Evolutionary conservation across 2,888 invertebrate species (phyloP).

Genomic region (Itoplectis maculator): DNA sequence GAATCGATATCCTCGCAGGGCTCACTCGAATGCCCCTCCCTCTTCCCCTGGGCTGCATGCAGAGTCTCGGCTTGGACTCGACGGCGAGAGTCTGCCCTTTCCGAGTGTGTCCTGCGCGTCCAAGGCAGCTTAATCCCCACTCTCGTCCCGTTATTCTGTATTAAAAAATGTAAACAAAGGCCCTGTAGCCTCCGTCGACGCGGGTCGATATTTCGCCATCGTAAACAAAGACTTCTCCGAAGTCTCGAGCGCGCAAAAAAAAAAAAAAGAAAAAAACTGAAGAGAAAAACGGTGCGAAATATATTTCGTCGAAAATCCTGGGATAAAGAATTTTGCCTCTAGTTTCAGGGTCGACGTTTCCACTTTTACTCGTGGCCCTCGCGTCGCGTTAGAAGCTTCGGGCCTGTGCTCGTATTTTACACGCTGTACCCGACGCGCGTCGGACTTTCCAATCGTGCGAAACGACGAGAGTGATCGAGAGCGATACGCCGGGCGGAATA

Average conservation of each 20-base stretch:
- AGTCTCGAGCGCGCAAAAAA: no score
- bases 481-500: conserved; percentile 66
- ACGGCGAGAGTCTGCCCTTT: neutral
- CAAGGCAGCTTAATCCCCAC: no score
- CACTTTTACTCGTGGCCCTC: neutral
- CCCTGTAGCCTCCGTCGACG: no score
- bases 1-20: conserved; percentile 58
- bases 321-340: no score
- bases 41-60: conserved; percentile 2
- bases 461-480: conserved; percentile 69
- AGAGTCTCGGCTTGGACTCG: neutral
- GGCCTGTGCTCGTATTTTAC: neutral
- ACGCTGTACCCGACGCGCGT: conserved; percentile 65
- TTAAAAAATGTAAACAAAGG: no score
- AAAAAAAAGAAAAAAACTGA: no score
- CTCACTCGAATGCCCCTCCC: no score
- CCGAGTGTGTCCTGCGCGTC: neutral
- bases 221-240: no score
- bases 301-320: no score
- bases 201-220: no score
- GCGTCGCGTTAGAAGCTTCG: neutral
- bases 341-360: neutral
- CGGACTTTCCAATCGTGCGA: conserved; percentile 69
- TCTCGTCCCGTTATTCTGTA: no score
- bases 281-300: no score